A percentile compares a stretch with the other conserved stretches of the same genome.
phyloP scores from a whole-genome alignment of 2,113 vertebrate genomes.

The Meleagris gallopavo region DNA sequence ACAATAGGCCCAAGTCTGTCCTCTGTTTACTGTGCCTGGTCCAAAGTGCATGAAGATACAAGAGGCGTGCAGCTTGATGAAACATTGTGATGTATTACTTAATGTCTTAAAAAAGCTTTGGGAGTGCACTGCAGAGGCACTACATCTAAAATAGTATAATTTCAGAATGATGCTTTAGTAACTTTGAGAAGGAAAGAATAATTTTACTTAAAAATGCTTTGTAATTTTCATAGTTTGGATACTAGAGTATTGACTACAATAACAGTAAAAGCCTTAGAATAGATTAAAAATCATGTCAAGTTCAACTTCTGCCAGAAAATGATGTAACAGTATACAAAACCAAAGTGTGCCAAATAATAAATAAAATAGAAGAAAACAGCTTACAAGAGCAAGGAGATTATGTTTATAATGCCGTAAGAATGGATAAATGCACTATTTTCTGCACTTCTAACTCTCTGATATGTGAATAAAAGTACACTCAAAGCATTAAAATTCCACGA shows the following conservation, averaged over 20 bases:
- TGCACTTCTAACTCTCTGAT: neutral
- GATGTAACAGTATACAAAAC: neutral
- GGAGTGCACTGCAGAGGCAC: neutral
- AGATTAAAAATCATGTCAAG: neutral
- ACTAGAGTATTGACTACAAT: neutral
- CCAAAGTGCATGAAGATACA: neutral
- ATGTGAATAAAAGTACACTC: slow-evolving; percentile 4
- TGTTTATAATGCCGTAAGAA: slow-evolving; percentile 48
- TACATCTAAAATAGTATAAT: neutral
- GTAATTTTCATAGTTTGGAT: neutral
- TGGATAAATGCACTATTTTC: slow-evolving; percentile 47
- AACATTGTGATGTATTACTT: neutral
- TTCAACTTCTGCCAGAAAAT: slow-evolving; percentile 16
- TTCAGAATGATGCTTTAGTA: neutral
- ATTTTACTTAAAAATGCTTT: neutral
- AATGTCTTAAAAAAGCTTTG: neutral
- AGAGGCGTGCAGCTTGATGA: neutral
- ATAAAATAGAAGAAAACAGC: slow-evolving; percentile 44
- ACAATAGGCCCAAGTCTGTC: neutral
- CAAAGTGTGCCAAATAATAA: slow-evolving; percentile 37
- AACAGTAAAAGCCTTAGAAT: neutral
- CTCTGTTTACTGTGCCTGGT: neutral
- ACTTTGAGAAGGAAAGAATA: neutral
- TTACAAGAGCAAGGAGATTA: slow-evolving; percentile 56
- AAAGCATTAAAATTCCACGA: slow-evolving; percentile 2